phyloP scores from a whole-genome alignment of 2,797 vertebrate genomes.

The Protonibea diacanthus region DNA sequence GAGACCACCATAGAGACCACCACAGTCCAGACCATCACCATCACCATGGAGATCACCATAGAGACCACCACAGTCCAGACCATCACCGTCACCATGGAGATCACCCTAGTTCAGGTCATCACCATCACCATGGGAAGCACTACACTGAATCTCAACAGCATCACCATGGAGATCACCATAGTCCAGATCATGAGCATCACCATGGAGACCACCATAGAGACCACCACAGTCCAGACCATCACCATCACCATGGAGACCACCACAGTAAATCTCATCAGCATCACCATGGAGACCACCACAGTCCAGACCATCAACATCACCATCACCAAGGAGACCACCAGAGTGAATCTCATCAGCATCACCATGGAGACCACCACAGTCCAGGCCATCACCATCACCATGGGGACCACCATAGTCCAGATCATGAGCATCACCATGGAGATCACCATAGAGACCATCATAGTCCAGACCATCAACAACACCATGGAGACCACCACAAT shows the following conservation, averaged over 20 bases:
- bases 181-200: neutral
- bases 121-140: constrained; percentile 23
- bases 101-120: neutral
- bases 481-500: constrained; percentile 23
- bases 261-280: constrained; percentile 15
- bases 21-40: neutral
- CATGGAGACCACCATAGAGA: constrained; percentile 14
- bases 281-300: constrained; percentile 32
- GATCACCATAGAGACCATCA: constrained; percentile 21
- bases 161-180: neutral
- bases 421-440: constrained; percentile 12
- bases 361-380: constrained; percentile 24
- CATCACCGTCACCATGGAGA: constrained; percentile 11
- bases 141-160: no score
- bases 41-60: constrained; percentile 41
- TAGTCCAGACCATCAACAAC: neutral
- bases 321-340: constrained; percentile 36
- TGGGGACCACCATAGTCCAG: constrained; percentile 26
- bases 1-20: constrained; percentile 22
- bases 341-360: no score
- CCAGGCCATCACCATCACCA: constrained; percentile 5
- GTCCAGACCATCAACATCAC: neutral
- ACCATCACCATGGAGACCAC: constrained; percentile 41
- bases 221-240: neutral
- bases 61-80: neutral